Base-by-base conservation (phyloP, 1,140 invertebrate genomes). In the Trypoxylus dichotomus region DNA sequence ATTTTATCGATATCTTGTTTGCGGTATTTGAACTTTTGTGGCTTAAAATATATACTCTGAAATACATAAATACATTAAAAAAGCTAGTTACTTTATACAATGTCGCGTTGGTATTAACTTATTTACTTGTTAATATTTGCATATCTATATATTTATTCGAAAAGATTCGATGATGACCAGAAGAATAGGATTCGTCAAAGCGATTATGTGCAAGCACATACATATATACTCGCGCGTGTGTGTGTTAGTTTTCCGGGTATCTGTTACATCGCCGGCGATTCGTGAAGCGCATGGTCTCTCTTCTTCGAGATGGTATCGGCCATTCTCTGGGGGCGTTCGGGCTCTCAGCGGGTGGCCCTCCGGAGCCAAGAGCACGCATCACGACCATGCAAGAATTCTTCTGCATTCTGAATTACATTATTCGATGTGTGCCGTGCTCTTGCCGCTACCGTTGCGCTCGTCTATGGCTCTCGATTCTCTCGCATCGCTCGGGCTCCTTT, bases 351-450 rank as follows among this genome's bases (percentile, higher is more conserved):
- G 60, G 60, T 68, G 60, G 60, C 60, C 60, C 24, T 37, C 32
- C 47, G 15, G 47, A 21, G 21, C 60, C 60, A 24, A 68, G 60
- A 68, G 60, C 60, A 68, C 60, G 60, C 60, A 68, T 19, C 60
- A 68, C 60, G 60, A 68, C 24, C 24, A 68, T 29, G 60, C 60
- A 29, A 29, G 60, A 68, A 68, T 68, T 68, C 60, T 68, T 68
- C 60, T 68, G 60, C 60, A 68, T 68, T 68, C 60, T 68, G 60
- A 68, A 68, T 68, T 68, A 68, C 60, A 68, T 68, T 68, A 68
- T 24, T 68, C 24, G 19, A 13, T 68, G 24, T 68, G 11, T 13
- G 24, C 24, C 15, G 21, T 27, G 15, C 19, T 27, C 60, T 29
- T 1, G 21, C 60, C 27, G 21, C 15, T 24, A 8, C 15, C 15